Percentiles rank a stretch among this genome's conserved stretches.
Conservation (phyloP, 2,113 vertebrate genomes). For the Eurypyga helias region DNA sequence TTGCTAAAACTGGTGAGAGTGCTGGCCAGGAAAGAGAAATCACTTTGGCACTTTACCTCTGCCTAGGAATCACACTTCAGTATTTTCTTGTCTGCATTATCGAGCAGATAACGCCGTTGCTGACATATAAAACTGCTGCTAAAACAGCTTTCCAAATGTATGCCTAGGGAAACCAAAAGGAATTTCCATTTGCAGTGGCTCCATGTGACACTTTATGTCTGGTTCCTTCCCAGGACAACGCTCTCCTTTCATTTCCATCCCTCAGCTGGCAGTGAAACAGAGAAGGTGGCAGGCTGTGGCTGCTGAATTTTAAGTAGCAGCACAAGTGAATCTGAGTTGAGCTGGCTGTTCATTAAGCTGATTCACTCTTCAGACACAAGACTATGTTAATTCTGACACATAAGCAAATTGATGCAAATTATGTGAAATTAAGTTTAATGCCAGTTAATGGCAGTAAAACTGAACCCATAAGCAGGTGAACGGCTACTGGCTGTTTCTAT, state of each 20-base stretch:
- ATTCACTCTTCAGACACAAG: conserved; percentile 52
- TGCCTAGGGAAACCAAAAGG: not conserved
- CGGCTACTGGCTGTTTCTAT: not conserved
- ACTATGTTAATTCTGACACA: conserved; percentile 39
- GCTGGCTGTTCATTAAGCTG: conserved; percentile 26
- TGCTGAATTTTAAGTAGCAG: conserved; percentile 58
- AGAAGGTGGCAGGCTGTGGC: conserved; percentile 15
- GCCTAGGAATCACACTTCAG: not conserved
- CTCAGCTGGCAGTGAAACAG: conserved; percentile 9
- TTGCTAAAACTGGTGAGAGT: not conserved
- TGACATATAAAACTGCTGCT: not conserved
- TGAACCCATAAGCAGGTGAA: not conserved
- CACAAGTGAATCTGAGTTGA: not conserved
- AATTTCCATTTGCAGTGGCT: not conserved
- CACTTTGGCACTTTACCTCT: not conserved
- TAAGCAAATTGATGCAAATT: conserved; percentile 25
- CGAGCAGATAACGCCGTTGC: not conserved
- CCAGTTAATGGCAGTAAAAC: not conserved
- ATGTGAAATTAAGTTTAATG: conserved; percentile 9
- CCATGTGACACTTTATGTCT: not conserved
- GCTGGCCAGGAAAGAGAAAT: not conserved
- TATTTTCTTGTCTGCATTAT: not conserved
- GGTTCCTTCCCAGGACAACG: conserved; percentile 4
- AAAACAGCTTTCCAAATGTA: not conserved
- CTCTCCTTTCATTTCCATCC: conserved; percentile 35